Evolutionary conservation across 2,113 vertebrate genomes (phyloP).

Genomic region (Erinaceus europaeus): DNA sequence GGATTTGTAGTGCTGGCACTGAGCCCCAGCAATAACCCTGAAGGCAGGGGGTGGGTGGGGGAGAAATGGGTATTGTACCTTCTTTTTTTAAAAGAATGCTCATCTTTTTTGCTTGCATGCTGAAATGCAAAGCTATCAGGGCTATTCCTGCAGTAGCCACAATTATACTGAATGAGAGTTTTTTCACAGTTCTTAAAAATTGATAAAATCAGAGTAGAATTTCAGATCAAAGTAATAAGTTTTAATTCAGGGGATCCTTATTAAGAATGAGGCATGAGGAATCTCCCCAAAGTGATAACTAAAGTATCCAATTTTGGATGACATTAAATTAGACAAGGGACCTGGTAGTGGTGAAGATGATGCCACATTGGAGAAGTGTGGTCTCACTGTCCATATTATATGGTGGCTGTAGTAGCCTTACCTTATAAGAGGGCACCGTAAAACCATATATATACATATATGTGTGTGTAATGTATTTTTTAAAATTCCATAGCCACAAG

Average conservation of each 20-base stretch:
- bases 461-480: too few relatives aligned
- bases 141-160: too few relatives aligned
- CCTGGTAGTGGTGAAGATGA: background rate
- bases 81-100: background rate
- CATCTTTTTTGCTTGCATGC: background rate
- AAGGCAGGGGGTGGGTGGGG: too few relatives aligned
- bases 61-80: too few relatives aligned
- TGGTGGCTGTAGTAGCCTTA: background rate
- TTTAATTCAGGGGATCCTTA: background rate
- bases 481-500: background rate
- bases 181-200: background rate
- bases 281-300: background rate
- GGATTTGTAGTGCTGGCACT: too few relatives aligned
- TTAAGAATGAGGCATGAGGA: background rate
- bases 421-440: background rate
- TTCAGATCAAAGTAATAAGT: background rate
- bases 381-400: background rate
- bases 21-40: too few relatives aligned
- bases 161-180: background rate
- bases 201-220: background rate
- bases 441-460: background rate
- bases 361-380: background rate
- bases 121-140: too few relatives aligned
- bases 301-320: background rate
- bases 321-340: background rate